Base-by-base conservation (phyloP, 2,888 invertebrate genomes). In the Diplazon laetatorius region DNA sequence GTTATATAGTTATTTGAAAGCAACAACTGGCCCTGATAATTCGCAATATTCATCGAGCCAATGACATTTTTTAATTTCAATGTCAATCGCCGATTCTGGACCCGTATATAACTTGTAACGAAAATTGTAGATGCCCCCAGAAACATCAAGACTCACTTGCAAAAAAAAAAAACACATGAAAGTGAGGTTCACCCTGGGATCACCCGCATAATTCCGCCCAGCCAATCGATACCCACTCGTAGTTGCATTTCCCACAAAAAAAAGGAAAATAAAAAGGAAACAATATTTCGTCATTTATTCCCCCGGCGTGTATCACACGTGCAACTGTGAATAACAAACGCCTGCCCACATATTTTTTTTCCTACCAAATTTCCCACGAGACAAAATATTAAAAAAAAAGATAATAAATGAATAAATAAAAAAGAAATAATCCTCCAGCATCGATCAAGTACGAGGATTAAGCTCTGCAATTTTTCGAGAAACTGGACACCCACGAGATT, bases 401-500 rank as follows among this genome's bases (percentile, higher is more conserved):
- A 50, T n/a, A n/a, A 72, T 30, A 9, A 22, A 1, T 39, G 6
- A 65, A 8, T 16, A n/a, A 18, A 10, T 12, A 50, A 18, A 16
- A 52, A 65, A 22, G 4, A 50, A n/a, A 63, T 60, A 76, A 52
- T 42, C 50, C 35, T 60, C 18, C 22, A 63, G 75, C 44, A 46
- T 42, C 16, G 22, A 22, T 68, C n/a, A 9, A 60, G 42, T 39
- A 70, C 39, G 59, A 16, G 18, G 37, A 63, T 52, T 37, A 37
- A 52, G 69, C 63, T 20, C 55, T 39, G 39, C 60, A 55, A 68
- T 77, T 57, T 72, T 39, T 71, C 57, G 20, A 71, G 71, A 62
- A 75, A 69, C 57, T 14, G 74, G 71, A 78, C 74, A 78, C 78
- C 70, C 66, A 71, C 8, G 62, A 62, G n/a, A n/a, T n/a, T n/a